A percentile compares a stretch with the other conserved stretches of the same genome.
Conservation (phyloP, 2,797 vertebrate genomes). For the Manis crassicaudata region DNA sequence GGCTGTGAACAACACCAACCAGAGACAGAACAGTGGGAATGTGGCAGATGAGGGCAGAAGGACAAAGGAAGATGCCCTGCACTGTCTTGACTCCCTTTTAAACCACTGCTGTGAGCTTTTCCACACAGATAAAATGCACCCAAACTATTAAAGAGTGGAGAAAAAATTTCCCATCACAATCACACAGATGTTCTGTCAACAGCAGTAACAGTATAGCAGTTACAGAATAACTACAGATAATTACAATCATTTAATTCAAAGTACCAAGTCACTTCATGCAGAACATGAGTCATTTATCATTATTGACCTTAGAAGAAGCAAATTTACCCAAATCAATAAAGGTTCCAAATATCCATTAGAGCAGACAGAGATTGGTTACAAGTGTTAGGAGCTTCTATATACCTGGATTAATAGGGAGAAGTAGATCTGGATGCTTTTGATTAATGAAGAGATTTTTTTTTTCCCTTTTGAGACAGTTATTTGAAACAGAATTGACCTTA, state of each 20-base stretch:
- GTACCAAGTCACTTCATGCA: slow-evolving; percentile 82
- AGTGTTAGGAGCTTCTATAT: slow-evolving; percentile 74
- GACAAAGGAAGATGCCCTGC: not conserved
- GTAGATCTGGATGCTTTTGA: slow-evolving; percentile 74
- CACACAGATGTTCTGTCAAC: slow-evolving; percentile 76
- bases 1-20: not conserved
- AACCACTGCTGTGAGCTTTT: not conserved
- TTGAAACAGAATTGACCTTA: slow-evolving; percentile 76
- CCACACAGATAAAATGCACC: slow-evolving; percentile 55
- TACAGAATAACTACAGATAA: slow-evolving; percentile 84
- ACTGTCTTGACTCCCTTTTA: not conserved
- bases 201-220: slow-evolving; percentile 78
- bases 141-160: slow-evolving; percentile 70
- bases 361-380: slow-evolving; percentile 80
- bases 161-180: slow-evolving; percentile 63
- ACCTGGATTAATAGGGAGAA: slow-evolving; percentile 79
- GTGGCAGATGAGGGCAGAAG: not conserved
- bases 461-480: slow-evolving; percentile 72
- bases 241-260: slow-evolving; percentile 83
- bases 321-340: slow-evolving; percentile 85
- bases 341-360: slow-evolving; percentile 81
- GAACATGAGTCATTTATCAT: slow-evolving; percentile 83
- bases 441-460: slow-evolving; percentile 79
- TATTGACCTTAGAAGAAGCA: slow-evolving; percentile 84
- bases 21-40: not conserved